Percentiles rank a stretch among this genome's conserved stretches.
These are phyloP conservation scores for Theristicus caerulescens DNA, from an alignment of 2,113 vertebrate genomes.

Conservation along the genomic window DNA sequence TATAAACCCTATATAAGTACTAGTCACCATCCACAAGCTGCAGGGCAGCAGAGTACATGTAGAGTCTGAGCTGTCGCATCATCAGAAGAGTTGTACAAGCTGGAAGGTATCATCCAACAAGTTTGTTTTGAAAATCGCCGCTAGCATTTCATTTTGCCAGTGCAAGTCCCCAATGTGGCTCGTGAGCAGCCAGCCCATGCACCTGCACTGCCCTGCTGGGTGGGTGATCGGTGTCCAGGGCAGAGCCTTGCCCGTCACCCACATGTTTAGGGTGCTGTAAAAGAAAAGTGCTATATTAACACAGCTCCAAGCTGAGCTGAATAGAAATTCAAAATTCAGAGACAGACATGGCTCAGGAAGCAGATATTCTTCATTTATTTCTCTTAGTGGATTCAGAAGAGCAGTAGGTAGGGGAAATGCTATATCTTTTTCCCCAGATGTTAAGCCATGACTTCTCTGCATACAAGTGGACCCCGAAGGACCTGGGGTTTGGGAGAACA, in stretches of 20 bases:
- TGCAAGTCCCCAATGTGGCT: background rate
- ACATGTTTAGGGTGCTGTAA: background rate
- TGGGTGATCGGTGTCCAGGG: background rate
- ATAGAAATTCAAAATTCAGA: background rate
- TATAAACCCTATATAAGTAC: background rate
- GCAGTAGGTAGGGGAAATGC: background rate
- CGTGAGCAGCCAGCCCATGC: background rate
- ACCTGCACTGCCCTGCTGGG: background rate
- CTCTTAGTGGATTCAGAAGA: background rate
- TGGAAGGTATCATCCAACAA: background rate
- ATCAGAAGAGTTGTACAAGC: background rate
- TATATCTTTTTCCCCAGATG: accelerated
- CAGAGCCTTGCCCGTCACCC: background rate
- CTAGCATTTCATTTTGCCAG: background rate
- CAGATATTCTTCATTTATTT: background rate
- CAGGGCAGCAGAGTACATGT: background rate
- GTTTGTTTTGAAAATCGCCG: background rate
- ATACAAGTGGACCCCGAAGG: too few species aligned
- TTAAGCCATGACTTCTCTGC: background rate
- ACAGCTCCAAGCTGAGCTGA: background rate
- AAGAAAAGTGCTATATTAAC: background rate
- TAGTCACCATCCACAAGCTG: too few species aligned
- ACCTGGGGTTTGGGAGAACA: background rate
- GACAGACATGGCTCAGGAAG: background rate
- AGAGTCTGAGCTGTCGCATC: background rate